Evolutionary conservation across 2,888 invertebrate species (phyloP), one percentile per base, ranked within the genome.

Genomic region (Eupithecia subumbrata): DNA sequence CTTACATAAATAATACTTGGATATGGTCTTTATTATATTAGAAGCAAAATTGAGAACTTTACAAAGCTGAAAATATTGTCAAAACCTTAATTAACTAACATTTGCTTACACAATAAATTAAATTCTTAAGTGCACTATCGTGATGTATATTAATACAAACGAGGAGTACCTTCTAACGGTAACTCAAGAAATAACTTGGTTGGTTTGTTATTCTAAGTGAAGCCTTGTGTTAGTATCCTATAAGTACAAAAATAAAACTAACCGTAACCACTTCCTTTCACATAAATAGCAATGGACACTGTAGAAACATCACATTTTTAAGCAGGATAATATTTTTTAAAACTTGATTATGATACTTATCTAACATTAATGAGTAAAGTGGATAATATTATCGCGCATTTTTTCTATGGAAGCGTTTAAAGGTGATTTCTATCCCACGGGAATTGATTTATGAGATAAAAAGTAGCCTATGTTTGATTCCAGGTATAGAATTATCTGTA

Each of bases 171-270:
- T 18, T 63, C 5, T 34, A 64, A 64, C 2, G 16, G 64, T 60
- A 25, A 60, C 18, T 48, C 37, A 12, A 71, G 43, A 48, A 18
- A 60, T 12, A 60, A 60, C 22, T 60, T 25, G 12, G 5, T 60
- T 60, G 25, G 22, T 25, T 14, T 72, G 30, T 30, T 67, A 22
- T 64, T 64, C 2, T 25, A 75, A 68, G 30, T 30, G 7, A 64
- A 74, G 79, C 79, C 80, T 73, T 81, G 78, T 77, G 69, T 73
- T 69, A 78, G 68, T 70, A 78, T 81, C 80, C 78, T 77, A 82
- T 82, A 82, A 78, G 83, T 86, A 86, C 78, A 86, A 82, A 86
- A 85, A 85, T 85, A 84, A 84, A 81, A 78, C 76, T 83, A 83
- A 79, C 77, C 40, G 40, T 40, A 40, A 40, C 37, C 69, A 78